Conservation (phyloP, 1,140 invertebrate species). For the Drosophila bocqueti region DNA sequence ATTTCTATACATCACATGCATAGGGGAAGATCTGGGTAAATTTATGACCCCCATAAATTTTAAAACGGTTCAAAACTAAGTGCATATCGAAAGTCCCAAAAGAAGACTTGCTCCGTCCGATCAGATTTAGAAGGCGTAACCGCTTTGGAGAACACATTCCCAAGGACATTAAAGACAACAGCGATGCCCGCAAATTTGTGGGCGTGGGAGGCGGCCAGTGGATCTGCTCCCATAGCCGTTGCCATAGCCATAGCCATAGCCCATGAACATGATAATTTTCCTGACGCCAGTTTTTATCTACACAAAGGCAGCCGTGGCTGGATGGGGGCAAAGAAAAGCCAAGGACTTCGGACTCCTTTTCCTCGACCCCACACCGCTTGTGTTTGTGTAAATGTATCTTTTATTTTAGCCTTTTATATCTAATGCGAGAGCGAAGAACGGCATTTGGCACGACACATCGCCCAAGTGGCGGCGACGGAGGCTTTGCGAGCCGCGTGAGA, state of each 20-base stretch:
- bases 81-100: neutral
- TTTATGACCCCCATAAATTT: conserved; percentile 36
- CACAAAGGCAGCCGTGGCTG: conserved; percentile 60
- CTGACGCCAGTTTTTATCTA: conserved; percentile 83
- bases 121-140: conserved; percentile 26
- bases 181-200: conserved; percentile 54
- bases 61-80: conserved; percentile 24
- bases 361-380: conserved; percentile 16
- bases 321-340: conserved; percentile 37
- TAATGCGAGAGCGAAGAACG: conserved; percentile 73
- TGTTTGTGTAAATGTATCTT: conserved; percentile 80
- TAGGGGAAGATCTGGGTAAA: neutral
- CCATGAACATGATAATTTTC: conserved; percentile 84
- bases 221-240: conserved; percentile 44
- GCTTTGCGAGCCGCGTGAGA: conserved; percentile 29
- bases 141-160: conserved; percentile 41
- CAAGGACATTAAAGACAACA: conserved; percentile 47
- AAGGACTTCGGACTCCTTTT: conserved; percentile 16
- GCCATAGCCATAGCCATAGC: conserved; percentile 47
- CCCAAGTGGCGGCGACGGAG: conserved; percentile 71
- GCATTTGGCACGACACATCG: conserved; percentile 81
- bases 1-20: conserved; percentile 2
- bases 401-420: conserved; percentile 83
- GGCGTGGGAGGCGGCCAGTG: conserved; percentile 13
- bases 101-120: neutral